Evolutionary conservation across 2,888 invertebrate species (phyloP), one percentile per base, ranked within the genome.

Genomic region (Hypomecis atomaria): DNA sequence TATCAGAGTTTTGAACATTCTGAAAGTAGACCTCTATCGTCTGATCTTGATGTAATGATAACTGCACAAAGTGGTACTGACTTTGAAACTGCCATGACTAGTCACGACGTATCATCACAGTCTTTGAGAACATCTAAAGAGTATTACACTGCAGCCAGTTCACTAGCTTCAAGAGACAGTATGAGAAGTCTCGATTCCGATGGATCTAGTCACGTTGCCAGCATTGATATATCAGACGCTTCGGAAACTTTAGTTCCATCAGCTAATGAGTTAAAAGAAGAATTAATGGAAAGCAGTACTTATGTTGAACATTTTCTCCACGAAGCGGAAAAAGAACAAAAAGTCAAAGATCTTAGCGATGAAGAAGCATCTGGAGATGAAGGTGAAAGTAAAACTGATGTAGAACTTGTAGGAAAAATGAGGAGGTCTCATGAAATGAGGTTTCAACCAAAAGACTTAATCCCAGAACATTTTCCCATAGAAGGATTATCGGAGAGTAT

Each of bases 221-320:
- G 98, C 79, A 95, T 98, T 69, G 98, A 98, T 88, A 95, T 97
- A 43, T 98, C 98, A 40, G 98, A 99, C 86, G 94, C 96, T 36
- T 98, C 98, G 0, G 98, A 98, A 90, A 99, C 99, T 1, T 88
- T 99, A 7, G 96, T 99, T 8, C 97, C 98, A 10, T 98, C 99
- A 2, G 96, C 96, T 7, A 95, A 96, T 79, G 98, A 98, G 83
- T 87, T 96, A 54, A 96, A 96, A 79, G 95, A 95, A 75, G 96
- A 96, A 75, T 93, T 96, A 67, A 94, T 95, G 75, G 95, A 95
- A 70, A 93, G 94, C 66, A 94, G 93, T 69, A 94, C 94, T 38
- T 94, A 94, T 52, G 93, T 94, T 10, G 94, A 93, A 78, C 93
- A 92, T 69, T 93, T 93, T 69, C 70, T 93, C 72, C 87, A 87